Percentiles rank a stretch among this genome's conserved stretches.
Evolutionary conservation across 2,888 invertebrate genomes (phyloP).

Genomic region (Drosophila crucigera): DNA sequence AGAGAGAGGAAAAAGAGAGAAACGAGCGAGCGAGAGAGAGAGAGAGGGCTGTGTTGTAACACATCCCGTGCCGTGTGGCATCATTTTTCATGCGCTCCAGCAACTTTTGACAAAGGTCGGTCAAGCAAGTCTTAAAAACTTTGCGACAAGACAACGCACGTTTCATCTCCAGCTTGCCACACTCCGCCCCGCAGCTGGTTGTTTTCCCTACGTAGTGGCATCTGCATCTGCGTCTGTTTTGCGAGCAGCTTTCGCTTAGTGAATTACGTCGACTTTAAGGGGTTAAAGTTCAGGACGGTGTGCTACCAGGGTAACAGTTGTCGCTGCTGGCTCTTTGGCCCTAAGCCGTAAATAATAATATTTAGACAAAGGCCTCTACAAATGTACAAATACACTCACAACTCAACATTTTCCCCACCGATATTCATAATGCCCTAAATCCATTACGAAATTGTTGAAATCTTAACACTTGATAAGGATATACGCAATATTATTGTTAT

Average conservation of each 20-base stretch:
- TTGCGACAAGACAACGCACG: slow-evolving; percentile 81
- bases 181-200: neutral
- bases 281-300: slow-evolving; percentile 73
- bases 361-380: slow-evolving; percentile 69
- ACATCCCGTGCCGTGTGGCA: slow-evolving; percentile 72
- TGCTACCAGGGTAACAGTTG: slow-evolving; percentile 75
- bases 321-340: slow-evolving; percentile 73
- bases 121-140: slow-evolving; percentile 82
- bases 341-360: slow-evolving; percentile 81
- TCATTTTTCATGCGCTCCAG: slow-evolving; percentile 81
- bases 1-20: neutral
- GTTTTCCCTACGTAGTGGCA: slow-evolving; percentile 17
- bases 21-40: slow-evolving; percentile 1
- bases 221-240: slow-evolving; percentile 59
- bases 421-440: slow-evolving; percentile 55
- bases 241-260: slow-evolving; percentile 73
- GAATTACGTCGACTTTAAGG: slow-evolving; percentile 78
- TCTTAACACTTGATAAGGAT: slow-evolving; percentile 32
- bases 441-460: slow-evolving; percentile 55
- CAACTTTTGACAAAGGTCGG: slow-evolving; percentile 82
- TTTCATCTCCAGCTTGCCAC: slow-evolving; percentile 52
- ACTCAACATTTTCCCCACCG: slow-evolving; percentile 33
- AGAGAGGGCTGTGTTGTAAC: slow-evolving; percentile 54
- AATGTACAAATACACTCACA: slow-evolving; percentile 20
- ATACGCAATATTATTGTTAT: neutral